Base-by-base conservation (phyloP, 2,113 vertebrate genomes). In the Ivindomyrus marchei region DNA sequence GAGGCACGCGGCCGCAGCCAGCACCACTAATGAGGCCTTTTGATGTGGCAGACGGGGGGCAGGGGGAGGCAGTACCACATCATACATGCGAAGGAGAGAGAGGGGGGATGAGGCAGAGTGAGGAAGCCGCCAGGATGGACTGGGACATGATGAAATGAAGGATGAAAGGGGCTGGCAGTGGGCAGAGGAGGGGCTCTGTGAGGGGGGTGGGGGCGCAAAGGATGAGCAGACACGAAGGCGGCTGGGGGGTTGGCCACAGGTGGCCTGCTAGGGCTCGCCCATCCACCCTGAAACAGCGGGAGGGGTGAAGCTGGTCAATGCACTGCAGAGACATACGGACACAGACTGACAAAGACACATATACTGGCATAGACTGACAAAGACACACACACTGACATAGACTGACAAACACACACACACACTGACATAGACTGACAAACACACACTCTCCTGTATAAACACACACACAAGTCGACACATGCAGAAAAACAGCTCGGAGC, bases 31-130 rank as follows among this genome's bases (percentile, higher is more conserved):
- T 95, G 94, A 95, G 95, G 95, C 94, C 94, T 94, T 96, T 96
- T 96, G 95, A 96, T 96, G 95, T 96, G 94, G 94, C 94, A 94
- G 95, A 95, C 95, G 94, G 93, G 93, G 93, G 89, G 91, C 92
- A 91, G 27, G 7, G 8, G 27, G 27, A 13, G 89, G 83, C 31
- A 9, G 19, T 47, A 19, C 45, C 84, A 58, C 46, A 24, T 49
- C 53, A 58, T 58, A 58, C 21, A 7, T 24, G 56, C 19, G 56
- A n/a, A 58, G 21, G 56, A 24, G 56, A 62, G 47, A 84, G 85
- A 90, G 85, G 36, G 52, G 88, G 27, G n/a, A 10, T 46, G 5
- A 50, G 45, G 90, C 66, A 17, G 36, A 21, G 52, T 8, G 42
- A 52, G 36, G 42, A 53, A 39, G 46, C 80, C 1, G 4, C 46